A percentile compares a stretch with the other conserved stretches of the same genome.
These are phyloP conservation scores for Amphiura filiformis DNA, from an alignment of 35 echinoderm and acorn worm species.

Conservation along the genomic window DNA sequence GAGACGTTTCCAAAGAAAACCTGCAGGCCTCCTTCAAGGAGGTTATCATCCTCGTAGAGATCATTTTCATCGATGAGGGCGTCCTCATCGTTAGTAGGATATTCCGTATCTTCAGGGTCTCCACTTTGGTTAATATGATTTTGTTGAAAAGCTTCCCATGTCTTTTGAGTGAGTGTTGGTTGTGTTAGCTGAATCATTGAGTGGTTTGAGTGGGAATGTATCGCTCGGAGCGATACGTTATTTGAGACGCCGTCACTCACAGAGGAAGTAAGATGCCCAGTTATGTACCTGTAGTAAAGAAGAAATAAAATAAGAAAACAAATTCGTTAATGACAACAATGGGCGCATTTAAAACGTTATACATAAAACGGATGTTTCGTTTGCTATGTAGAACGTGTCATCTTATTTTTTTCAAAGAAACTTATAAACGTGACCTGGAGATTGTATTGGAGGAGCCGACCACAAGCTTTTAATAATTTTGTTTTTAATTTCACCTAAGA, in stretches of 20 bases:
- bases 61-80: neutral
- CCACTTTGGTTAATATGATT: neutral
- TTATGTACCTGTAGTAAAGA: neutral
- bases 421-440: too few species aligned
- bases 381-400: too few species aligned
- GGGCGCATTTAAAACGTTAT: too few species aligned
- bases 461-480: too few species aligned
- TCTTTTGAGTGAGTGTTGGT: too few species aligned
- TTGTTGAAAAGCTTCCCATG: neutral
- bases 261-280: neutral
- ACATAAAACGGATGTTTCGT: too few species aligned
- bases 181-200: too few species aligned
- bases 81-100: neutral
- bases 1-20: neutral
- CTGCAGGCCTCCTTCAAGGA: neutral
- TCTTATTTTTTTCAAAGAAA: too few species aligned
- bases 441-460: too few species aligned
- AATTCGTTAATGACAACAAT: too few species aligned
- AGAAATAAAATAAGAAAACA: neutral
- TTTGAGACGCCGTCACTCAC: neutral
- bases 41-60: neutral
- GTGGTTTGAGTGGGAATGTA: neutral
- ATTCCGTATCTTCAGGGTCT: neutral
- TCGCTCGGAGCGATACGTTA: neutral
- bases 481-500: too few species aligned